These are phyloP conservation scores for Scomber japonicus DNA, from an alignment of 2,113 vertebrate genomes.

Conservation along the genomic window DNA sequence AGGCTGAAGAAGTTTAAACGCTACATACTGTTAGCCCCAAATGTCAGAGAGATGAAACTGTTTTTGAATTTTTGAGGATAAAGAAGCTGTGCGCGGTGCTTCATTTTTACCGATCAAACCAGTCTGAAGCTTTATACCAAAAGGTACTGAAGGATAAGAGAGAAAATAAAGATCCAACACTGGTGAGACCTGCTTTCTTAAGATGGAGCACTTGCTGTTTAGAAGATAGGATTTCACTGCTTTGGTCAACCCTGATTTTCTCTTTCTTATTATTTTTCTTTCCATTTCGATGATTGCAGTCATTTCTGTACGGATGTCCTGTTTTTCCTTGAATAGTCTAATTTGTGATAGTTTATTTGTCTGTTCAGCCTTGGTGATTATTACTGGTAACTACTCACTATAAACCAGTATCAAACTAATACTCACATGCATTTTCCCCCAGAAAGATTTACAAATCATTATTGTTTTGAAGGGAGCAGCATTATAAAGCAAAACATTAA, in stretches of 20 bases:
- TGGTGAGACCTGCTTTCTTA: slow-evolving; percentile 6
- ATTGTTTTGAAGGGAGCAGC: background rate
- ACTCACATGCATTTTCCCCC: background rate
- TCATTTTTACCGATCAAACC: slow-evolving; percentile 47
- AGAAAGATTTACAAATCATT: background rate
- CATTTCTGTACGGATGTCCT: slow-evolving; percentile 25
- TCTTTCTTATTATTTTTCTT: slow-evolving; percentile 25
- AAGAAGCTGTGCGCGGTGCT: slow-evolving; percentile 15
- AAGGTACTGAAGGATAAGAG: slow-evolving; percentile 18
- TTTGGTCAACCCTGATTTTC: slow-evolving; percentile 36
- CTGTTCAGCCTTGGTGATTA: slow-evolving; percentile 26
- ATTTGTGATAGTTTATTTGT: slow-evolving; percentile 19
- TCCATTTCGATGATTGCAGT: slow-evolving; percentile 40
- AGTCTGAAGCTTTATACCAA: slow-evolving; percentile 29
- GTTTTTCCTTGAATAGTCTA: slow-evolving; percentile 4
- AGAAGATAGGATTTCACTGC: slow-evolving; percentile 40
- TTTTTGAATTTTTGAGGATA: slow-evolving; percentile 48
- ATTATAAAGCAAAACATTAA: too few relatives aligned
- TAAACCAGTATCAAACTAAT: slow-evolving; percentile 33
- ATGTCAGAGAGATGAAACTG: slow-evolving; percentile 54
- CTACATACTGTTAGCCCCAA: slow-evolving; percentile 18
- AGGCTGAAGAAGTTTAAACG: slow-evolving; percentile 10
- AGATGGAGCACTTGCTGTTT: slow-evolving; percentile 43
- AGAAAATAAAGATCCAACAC: slow-evolving; percentile 50
- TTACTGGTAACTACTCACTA: slow-evolving; percentile 2